Conservation (phyloP, 2,888 invertebrate species). For the Onthophagus sagittarius region DNA sequence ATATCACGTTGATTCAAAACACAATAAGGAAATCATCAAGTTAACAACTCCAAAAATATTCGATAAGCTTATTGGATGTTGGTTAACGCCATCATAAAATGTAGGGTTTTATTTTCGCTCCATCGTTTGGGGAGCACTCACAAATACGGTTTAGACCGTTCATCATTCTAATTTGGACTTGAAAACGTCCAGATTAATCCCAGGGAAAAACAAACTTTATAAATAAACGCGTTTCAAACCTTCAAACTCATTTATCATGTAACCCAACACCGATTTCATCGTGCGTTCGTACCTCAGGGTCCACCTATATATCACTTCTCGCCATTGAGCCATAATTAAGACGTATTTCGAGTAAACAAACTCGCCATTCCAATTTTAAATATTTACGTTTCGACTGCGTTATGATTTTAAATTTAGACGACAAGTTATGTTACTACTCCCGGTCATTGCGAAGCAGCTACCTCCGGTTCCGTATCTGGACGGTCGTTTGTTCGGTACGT, state of each 20-base stretch:
- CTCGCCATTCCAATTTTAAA: neutral
- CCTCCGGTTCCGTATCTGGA: neutral
- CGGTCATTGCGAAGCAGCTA: neutral
- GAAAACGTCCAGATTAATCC: neutral
- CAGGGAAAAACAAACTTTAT: neutral
- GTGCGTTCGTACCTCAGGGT: neutral
- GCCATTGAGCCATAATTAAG: constrained; percentile 11
- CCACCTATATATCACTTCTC: constrained; percentile 9
- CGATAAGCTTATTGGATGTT: neutral
- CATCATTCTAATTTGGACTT: neutral
- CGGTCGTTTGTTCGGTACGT: neutral
- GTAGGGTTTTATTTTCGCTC: neutral
- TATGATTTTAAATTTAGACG: neutral
- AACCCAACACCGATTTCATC: constrained; percentile 9
- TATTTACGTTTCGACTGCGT: neutral
- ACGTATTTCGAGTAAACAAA: constrained; percentile 12
- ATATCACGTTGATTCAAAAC: neutral
- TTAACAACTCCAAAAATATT: neutral
- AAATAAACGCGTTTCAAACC: neutral
- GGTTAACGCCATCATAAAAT: neutral
- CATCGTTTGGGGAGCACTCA: neutral
- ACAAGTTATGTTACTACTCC: neutral
- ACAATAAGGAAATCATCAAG: neutral
- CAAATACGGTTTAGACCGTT: neutral
- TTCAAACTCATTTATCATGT: constrained; percentile 10